phyloP scores from a whole-genome alignment of 2,113 vertebrate species.

The Daubentonia madagascariensis region DNA sequence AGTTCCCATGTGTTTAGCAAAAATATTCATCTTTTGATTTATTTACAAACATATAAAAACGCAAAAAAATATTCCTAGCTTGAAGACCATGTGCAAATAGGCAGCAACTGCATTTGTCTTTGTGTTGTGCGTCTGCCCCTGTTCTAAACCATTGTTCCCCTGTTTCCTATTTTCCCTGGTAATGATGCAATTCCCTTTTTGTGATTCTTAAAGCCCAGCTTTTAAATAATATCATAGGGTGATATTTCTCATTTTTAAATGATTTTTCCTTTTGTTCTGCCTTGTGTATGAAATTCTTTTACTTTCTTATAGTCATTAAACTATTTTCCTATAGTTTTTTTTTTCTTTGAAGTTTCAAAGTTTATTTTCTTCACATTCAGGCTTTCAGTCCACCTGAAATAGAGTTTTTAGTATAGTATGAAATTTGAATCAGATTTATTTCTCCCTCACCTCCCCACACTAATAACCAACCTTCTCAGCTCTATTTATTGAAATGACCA shows the following conservation, averaged over 20 bases:
- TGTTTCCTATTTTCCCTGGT: background rate
- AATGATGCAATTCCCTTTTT: background rate
- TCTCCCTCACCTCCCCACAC: fast-evolving
- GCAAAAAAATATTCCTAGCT: background rate
- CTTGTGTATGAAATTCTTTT: background rate
- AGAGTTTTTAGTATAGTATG: background rate
- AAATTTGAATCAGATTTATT: background rate
- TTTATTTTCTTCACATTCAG: background rate
- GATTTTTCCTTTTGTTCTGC: background rate
- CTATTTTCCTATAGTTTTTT: background rate
- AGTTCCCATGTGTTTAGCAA: slow-evolving; percentile 11
- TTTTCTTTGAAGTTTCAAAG: background rate
- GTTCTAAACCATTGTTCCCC: background rate
- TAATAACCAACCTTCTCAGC: background rate
- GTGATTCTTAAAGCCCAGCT: background rate
- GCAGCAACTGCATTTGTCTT: background rate
- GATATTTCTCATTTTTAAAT: background rate
- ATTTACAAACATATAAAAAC: slow-evolving; percentile 29
- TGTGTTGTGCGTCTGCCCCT: background rate
- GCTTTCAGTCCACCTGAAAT: background rate
- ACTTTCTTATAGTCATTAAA: background rate
- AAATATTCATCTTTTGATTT: background rate
- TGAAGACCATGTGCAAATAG: background rate
- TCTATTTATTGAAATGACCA: background rate
- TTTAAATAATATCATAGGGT: background rate